Evolutionary conservation across 2,888 invertebrate species (phyloP).

Genomic region (Parascotia fuliginaria): DNA sequence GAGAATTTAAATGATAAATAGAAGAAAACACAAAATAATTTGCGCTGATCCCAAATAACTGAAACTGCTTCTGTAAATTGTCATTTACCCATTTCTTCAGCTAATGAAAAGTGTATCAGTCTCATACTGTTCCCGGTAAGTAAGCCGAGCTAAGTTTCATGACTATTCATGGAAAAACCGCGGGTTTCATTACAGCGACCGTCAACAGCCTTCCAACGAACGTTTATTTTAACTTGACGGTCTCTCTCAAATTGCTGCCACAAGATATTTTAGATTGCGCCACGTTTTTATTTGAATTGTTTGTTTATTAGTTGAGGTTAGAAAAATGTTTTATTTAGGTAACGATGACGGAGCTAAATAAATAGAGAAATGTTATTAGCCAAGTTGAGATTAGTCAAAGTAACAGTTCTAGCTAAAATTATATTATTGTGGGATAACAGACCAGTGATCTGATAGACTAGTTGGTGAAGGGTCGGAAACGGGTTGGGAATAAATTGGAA

Average conservation of each 20-base stretch:
- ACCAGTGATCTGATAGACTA: too few relatives aligned
- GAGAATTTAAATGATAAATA: too few relatives aligned
- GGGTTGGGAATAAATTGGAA: too few relatives aligned
- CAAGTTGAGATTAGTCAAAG: too few relatives aligned
- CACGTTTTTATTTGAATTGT: constrained; percentile 10
- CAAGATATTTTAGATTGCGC: constrained; percentile 5
- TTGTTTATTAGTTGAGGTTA: not conserved
- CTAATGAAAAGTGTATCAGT: constrained; percentile 20
- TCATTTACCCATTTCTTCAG: constrained; percentile 19
- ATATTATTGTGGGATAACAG: too few relatives aligned
- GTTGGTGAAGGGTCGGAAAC: too few relatives aligned
- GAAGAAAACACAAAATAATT: too few relatives aligned
- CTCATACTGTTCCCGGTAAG: constrained; percentile 11
- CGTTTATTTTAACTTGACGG: constrained; percentile 42
- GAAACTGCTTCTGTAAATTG: too few relatives aligned
- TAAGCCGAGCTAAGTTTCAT: constrained; percentile 22
- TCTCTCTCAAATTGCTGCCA: constrained; percentile 17
- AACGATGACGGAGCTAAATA: too few relatives aligned
- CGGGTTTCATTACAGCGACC: constrained; percentile 65
- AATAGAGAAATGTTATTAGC: too few relatives aligned
- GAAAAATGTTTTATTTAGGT: not conserved
- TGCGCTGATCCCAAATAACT: too few relatives aligned
- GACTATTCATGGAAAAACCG: constrained; percentile 73
- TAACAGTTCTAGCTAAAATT: too few relatives aligned
- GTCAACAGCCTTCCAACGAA: constrained; percentile 16